Evolutionary conservation across 2,113 vertebrate genomes (phyloP).

Genomic region (Condylura cristata): DNA sequence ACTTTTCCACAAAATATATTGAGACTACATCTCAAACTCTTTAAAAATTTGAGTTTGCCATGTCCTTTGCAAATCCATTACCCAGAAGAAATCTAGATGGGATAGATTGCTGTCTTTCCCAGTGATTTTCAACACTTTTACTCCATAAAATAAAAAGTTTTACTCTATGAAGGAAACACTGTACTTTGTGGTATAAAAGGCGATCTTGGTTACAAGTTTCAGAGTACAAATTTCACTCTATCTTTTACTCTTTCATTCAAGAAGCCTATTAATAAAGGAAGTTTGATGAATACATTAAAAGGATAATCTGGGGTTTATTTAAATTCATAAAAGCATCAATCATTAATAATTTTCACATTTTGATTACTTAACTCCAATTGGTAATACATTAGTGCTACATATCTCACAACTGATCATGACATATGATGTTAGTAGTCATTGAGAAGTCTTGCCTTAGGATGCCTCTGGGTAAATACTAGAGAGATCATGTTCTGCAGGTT

Average conservation of each 20-base stretch:
- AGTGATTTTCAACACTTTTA: neutral
- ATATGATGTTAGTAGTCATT: neutral
- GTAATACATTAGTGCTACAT: neutral
- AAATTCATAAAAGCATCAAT: neutral
- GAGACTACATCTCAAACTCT: neutral
- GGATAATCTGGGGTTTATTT: neutral
- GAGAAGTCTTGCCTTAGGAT: neutral
- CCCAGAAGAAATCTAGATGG: neutral
- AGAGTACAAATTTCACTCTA: neutral
- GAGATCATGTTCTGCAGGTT: neutral
- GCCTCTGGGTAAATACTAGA: neutral
- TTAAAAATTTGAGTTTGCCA: neutral
- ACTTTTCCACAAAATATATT: slow-evolving; percentile 13
- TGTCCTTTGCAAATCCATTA: neutral
- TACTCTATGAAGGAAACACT: neutral
- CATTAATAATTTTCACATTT: neutral
- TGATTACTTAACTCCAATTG: neutral
- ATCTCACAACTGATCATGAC: neutral
- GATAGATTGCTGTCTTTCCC: neutral
- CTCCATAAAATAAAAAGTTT: neutral
- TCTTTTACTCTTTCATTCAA: neutral
- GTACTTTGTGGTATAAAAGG: neutral
- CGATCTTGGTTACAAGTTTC: neutral
- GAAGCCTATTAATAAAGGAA: neutral
- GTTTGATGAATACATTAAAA: neutral